Evolutionary conservation across 2,113 vertebrate species (phyloP), one percentile per base, ranked within the genome.

Genomic region (Myotis yumanensis): DNA sequence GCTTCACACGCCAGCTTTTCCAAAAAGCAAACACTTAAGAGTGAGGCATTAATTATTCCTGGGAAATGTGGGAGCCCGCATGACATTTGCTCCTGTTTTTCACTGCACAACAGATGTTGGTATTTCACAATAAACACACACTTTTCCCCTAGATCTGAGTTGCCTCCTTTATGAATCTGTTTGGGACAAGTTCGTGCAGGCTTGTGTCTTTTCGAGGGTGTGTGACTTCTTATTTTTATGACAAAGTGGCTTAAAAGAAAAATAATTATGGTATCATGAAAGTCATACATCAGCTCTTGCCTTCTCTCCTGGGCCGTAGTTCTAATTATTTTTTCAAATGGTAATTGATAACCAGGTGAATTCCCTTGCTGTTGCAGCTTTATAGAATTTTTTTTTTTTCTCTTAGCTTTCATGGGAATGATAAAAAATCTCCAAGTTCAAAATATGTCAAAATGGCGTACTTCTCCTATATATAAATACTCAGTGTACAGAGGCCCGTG

Each of bases 321-420:
- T 95, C 94, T 97, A 92, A 81, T 97, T 98, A 96, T 96, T 97
- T 97, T 96, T 97, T 92, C 92, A 98, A 93, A 92, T 96, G 96
- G 92, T 97, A 97, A 97, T 97, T 97, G 97, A 97, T 97, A 97
- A 97, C 97, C 95, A 95, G 96, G 96, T 98, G 94, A 94, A 95
- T 97, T 95, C 95, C 80, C 84, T 96, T 93, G 96, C 88, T 83
- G 5, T 96, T 94, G 71, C 75, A 94, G 94, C 95, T 94, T 96
- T 96, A 80, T 71, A 81, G 82, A 95, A 48, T 43, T 28, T 46
- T 51, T 92, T 68, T 72, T 89, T 85, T 37, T 96, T 89, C 35
- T 96, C 96, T 88, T 76, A 22, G n/a, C 75, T 68, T 96, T 80
- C 77, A 5, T 52, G 92, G 90, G 92, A 97, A 91, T 95, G 95